Conservation (phyloP, 2,113 vertebrate genomes). For the Mohoua ochrocephala region DNA sequence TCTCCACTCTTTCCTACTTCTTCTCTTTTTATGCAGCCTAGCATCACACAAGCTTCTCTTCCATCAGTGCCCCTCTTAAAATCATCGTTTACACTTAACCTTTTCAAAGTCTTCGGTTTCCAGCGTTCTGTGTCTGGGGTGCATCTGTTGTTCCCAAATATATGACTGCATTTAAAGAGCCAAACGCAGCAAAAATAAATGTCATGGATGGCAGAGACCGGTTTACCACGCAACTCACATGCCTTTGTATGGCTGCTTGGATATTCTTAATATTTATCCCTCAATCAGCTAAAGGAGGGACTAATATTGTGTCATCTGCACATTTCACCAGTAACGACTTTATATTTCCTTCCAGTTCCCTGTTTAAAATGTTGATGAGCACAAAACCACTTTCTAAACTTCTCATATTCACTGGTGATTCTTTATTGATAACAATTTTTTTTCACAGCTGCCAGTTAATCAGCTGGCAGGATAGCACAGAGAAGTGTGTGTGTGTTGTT, state of each 20-base stretch:
- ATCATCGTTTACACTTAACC: neutral
- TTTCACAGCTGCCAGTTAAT: neutral
- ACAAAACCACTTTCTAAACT: neutral
- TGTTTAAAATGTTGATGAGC: neutral
- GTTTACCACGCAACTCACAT: neutral
- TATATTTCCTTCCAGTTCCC: neutral
- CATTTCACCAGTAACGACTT: neutral
- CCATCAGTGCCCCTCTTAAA: neutral
- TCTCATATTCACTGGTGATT: neutral
- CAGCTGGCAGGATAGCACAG: neutral
- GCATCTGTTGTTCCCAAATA: neutral
- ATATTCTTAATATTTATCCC: neutral
- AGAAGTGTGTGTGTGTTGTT: neutral
- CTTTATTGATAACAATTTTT: neutral
- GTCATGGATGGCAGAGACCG: neutral
- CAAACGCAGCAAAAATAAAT: neutral
- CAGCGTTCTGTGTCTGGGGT: neutral
- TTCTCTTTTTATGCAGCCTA: neutral
- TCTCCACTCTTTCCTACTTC: neutral
- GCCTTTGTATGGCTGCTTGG: neutral
- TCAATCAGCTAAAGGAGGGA: neutral
- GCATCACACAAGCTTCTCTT: neutral
- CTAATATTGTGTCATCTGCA: neutral
- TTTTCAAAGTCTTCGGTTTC: neutral
- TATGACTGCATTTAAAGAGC: neutral